Base-by-base conservation (phyloP, 2,888 invertebrate species). In the Diaphora mendica region DNA sequence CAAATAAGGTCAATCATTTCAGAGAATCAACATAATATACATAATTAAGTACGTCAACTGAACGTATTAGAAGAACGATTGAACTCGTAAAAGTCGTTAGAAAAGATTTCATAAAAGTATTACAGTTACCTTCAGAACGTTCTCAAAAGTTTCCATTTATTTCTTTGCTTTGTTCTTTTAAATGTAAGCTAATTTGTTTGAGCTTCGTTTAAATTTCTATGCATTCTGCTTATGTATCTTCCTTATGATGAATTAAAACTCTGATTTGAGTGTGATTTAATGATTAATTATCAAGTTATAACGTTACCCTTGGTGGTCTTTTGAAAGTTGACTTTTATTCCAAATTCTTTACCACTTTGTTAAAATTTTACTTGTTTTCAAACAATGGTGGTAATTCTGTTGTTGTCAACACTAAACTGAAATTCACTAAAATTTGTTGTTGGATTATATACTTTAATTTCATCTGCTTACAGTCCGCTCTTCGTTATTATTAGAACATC, bases 31-130 rank as follows among this genome's bases (percentile, higher is more conserved):
- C 79, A 83, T 74, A 79, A 76, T 83, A 79, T 83, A 79, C 79
- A 70, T 69, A 77, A 73, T 59, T 65, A 35, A 55, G 73, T 73
- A n/a, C 51, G 23, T 26, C 73, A 76, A 77, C 75, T 73, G 73
- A 64, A 79, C 74, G 82, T 81, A 82, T 87, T 83, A 83, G 77
- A 81, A 73, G 79, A 86, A 85, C 76, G 82, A 81, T 74, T 78
- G 71, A 85, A 87, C 82, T 87, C 85, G 76, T 72, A 39, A 75
- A 84, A 84, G 80, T 86, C 86, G 81, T 86, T 87, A 80, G 83
- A 73, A 48, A 70, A 74, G 76, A 77, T 86, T 85, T 85, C 85
- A 86, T 86, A 84, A 86, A 85, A 80, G 84, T 82, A 78, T 83
- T 82, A 81, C 80, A 75, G 74, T 76, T 80, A 78, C 73, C 76